Base-by-base conservation (phyloP, 2,888 invertebrate species). In the Mayetiola destructor region DNA sequence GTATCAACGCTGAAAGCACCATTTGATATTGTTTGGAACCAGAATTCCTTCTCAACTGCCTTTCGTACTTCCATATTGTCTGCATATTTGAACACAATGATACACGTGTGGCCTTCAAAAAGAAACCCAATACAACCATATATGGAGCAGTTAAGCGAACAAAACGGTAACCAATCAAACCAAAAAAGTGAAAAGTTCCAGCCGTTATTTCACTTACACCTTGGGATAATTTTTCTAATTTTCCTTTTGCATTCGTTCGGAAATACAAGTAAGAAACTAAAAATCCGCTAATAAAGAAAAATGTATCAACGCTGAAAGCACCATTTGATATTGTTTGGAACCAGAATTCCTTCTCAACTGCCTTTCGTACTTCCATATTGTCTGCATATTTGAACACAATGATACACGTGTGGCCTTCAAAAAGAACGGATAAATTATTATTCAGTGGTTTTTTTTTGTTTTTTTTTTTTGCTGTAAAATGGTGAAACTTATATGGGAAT, bases 261-360 rank as follows among this genome's bases (percentile, higher is more conserved):
- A 88, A 88, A 71, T 88, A 90, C 55, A 90, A 76, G 70, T 85
- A 90, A n/a, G 88, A 81, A 6, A 89, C 88, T 63, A 90, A 74
- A 66, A 89, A 79, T 9, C 89, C 89, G 61, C 89, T 88, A 68
- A 84, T 79, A 68, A 87, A 87, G 76, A 88, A 88, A 74, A 88
- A 88, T 0, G 87, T 86, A 65, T 88, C 87, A 1, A 88, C 88
- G 59, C 85, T 85, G 69, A 85, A 86, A 0, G 86, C 82, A 0
- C 85, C 87, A 65, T 86, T 87, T 60, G 84, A 77, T 61, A 88
- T 81, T 0, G 86, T 82, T 73, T 88, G 87, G 70, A 86, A 87
- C 71, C 81, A 77, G 73, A 87, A 85, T 64, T 84, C 83, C 68
- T 83, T 80, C 70, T 87, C 85, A 35, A 86, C 78, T 59, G 85